phyloP scores from a whole-genome alignment of 1,140 invertebrate species.

The Trichonephila inaurata region DNA sequence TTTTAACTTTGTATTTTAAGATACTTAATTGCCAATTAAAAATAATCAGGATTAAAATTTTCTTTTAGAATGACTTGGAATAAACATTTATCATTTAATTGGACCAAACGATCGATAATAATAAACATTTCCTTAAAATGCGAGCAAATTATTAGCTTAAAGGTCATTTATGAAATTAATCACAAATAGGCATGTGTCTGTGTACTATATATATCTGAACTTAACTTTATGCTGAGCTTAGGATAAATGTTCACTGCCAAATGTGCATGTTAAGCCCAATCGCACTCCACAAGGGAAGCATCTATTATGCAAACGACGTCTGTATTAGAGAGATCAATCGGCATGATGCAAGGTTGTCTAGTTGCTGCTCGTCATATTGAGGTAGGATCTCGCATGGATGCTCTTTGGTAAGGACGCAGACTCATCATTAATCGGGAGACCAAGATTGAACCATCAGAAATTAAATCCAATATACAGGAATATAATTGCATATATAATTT shows the following conservation, averaged over 20 bases:
- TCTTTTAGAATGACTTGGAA: no score
- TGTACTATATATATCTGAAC: neutral
- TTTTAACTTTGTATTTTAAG: no score
- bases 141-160: no score
- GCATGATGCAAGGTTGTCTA: neutral
- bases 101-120: no score
- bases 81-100: no score
- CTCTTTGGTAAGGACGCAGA: conserved; percentile 18
- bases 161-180: neutral
- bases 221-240: neutral
- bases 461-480: neutral
- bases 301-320: conserved; percentile 32
- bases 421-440: conserved; percentile 1
- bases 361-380: neutral
- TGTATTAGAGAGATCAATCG: conserved; percentile 41
- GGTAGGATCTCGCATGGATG: conserved; percentile 33
- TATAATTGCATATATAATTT: no score
- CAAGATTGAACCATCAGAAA: neutral
- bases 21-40: no score
- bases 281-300: neutral
- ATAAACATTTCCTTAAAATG: no score
- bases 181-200: neutral
- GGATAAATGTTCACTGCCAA: conserved; percentile 11
- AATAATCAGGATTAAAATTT: no score
- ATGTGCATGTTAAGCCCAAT: neutral